Conservation (phyloP, 2,113 vertebrate species). For the Myrmecobius fasciatus region DNA sequence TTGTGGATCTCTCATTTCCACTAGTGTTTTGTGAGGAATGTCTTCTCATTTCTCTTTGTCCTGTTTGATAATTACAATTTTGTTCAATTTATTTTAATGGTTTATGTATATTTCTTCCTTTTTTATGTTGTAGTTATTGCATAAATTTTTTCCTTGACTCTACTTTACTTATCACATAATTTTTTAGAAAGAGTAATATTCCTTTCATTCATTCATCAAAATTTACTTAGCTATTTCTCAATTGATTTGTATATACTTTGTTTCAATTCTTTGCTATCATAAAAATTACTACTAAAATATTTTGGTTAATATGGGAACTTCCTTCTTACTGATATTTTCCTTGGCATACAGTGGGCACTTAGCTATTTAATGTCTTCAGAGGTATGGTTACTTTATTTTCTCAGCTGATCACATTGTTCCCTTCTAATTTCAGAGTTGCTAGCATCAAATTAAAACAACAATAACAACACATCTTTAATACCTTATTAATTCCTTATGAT, state of each 20-base stretch:
- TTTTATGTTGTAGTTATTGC: neutral
- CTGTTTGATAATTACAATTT: neutral
- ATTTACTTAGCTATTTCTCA: neutral
- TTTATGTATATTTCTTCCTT: neutral
- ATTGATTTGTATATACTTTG: neutral
- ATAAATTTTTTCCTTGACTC: neutral
- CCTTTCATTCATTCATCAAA: neutral
- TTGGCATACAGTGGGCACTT: no score
- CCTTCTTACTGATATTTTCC: neutral
- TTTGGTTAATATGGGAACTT: neutral
- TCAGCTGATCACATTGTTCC: neutral
- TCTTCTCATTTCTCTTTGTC: neutral
- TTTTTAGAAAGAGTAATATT: neutral
- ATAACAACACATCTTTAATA: neutral
- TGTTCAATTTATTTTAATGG: neutral
- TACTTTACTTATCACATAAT: neutral
- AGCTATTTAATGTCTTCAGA: neutral
- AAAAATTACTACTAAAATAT: neutral
- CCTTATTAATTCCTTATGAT: neutral
- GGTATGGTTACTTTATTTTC: neutral
- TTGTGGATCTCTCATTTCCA: neutral
- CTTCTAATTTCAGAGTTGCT: neutral
- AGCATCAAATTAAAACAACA: neutral
- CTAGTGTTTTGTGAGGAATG: neutral
- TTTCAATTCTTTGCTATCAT: neutral